Base-by-base conservation (phyloP, 2,888 invertebrate genomes). In the Brachyopa scutellaris region DNA sequence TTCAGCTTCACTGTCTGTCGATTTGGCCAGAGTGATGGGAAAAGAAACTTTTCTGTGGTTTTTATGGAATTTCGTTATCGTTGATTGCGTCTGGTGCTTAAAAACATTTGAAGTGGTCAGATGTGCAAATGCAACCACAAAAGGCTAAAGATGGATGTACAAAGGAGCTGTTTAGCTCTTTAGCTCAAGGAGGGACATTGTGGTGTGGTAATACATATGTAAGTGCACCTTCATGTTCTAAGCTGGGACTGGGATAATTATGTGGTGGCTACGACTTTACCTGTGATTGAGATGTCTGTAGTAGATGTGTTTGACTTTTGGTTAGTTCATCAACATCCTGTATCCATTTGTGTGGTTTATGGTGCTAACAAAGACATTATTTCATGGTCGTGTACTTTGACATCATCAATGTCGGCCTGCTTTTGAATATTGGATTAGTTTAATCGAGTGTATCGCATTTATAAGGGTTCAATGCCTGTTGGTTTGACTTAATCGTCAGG, bases 21-120 rank as follows among this genome's bases (percentile, higher is more conserved):
- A 23, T 11, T 13, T n/a, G 19, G 17, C 11, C 8, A 67, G 11
- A 31, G 29, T 6, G 29, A 66, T 53, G 67, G 31, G 53, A 72
- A 66, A 45, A 17, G 53, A 55, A 67, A 59, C 42, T 59, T 77
- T 62, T 64, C 23, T 77, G 78, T 49, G 72, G 62, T 72, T 72
- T 73, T 42, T 21, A 23, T 45, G 59, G 66, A 61, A 66, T 59
- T 72, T 29, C 29, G 23, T 61, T 64, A 64, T 8, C 19, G 40
- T 7, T 70, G 31, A 53, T 69, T 49, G 40, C 6, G 31, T 57
- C 15, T 42, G 15, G 23, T 45, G 42, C 29, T 38, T n/a, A 31
- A 26, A 13, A 23, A 29, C 38, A 40, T 42, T 59, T 73, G 31
- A 45, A 66, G 74, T 79, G 61, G 73, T 61, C 59, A 47, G 47